phyloP scores from a whole-genome alignment of 1,140 invertebrate genomes.

The Caligus rogercresseyi region DNA sequence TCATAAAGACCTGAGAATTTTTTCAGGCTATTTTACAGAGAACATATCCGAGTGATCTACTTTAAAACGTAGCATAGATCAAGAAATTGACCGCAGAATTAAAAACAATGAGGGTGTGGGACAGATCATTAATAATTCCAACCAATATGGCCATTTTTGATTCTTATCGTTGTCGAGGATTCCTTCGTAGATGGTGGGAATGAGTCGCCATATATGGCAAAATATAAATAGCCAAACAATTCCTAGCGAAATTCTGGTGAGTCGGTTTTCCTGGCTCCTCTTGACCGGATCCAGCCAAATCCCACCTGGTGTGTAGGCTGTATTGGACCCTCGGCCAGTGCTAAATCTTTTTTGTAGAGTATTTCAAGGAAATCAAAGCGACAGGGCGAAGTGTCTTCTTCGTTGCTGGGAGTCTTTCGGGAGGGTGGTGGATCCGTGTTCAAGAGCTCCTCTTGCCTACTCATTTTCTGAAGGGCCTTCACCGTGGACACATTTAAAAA shows the following conservation, averaged over 20 bases:
- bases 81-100: constrained; percentile 14
- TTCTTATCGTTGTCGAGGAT: not conserved
- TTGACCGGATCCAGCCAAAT: not conserved
- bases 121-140: constrained; percentile 7
- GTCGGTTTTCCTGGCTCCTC: constrained; percentile 15
- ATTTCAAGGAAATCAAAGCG: not conserved
- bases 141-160: constrained; percentile 9
- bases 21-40: no score
- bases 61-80: constrained; percentile 13
- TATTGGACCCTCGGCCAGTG: not conserved
- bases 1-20: no score
- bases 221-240: constrained; percentile 8
- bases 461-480: constrained; percentile 8
- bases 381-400: not conserved
- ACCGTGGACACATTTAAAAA: constrained; percentile 11
- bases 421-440: not conserved
- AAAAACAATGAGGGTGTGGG: constrained; percentile 12
- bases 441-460: not conserved
- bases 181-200: constrained; percentile 8
- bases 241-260: constrained; percentile 6
- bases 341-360: not conserved
- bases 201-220: constrained; percentile 14
- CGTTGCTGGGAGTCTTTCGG: not conserved
- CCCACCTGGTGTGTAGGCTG: not conserved
- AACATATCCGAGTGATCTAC: no score